Evolutionary conservation across 2,888 invertebrate genomes (phyloP).

Genomic region (Leptura quadrifasciata): DNA sequence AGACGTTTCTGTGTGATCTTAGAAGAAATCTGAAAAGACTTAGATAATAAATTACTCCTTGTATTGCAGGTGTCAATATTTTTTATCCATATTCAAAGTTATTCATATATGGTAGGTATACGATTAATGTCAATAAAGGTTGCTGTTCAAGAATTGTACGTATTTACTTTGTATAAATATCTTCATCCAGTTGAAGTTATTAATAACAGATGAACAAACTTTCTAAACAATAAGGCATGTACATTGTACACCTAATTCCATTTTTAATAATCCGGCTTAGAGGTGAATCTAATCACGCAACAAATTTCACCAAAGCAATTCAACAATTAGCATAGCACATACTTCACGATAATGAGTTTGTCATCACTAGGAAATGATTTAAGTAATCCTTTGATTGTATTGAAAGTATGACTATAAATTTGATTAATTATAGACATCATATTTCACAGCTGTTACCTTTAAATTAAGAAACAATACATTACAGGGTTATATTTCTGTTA

Average conservation of each 20-base stretch:
- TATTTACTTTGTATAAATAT: neutral
- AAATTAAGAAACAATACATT: constrained; percentile 35
- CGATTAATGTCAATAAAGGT: neutral
- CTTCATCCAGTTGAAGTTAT: neutral
- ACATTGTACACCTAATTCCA: neutral
- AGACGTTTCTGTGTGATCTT: too few relatives aligned
- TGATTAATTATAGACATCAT: constrained; percentile 34
- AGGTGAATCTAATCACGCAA: constrained; percentile 12
- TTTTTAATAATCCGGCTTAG: constrained; percentile 14
- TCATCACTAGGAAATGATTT: constrained; percentile 30
- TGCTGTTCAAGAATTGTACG: neutral
- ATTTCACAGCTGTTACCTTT: constrained; percentile 37
- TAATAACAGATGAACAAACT: neutral
- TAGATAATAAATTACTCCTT: too few relatives aligned
- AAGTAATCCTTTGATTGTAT: constrained; percentile 20
- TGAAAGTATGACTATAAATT: constrained; percentile 17
- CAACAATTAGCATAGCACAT: constrained; percentile 24
- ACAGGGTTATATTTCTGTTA: constrained; percentile 3
- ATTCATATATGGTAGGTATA: too few relatives aligned
- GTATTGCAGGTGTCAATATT: too few relatives aligned
- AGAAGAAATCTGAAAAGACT: too few relatives aligned
- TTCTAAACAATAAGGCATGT: constrained; percentile 19
- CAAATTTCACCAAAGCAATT: constrained; percentile 19
- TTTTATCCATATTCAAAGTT: too few relatives aligned
- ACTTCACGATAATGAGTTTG: constrained; percentile 33